Conservation (phyloP, 2,113 vertebrate genomes). For the Hypocryptadius cinnamomeus region DNA sequence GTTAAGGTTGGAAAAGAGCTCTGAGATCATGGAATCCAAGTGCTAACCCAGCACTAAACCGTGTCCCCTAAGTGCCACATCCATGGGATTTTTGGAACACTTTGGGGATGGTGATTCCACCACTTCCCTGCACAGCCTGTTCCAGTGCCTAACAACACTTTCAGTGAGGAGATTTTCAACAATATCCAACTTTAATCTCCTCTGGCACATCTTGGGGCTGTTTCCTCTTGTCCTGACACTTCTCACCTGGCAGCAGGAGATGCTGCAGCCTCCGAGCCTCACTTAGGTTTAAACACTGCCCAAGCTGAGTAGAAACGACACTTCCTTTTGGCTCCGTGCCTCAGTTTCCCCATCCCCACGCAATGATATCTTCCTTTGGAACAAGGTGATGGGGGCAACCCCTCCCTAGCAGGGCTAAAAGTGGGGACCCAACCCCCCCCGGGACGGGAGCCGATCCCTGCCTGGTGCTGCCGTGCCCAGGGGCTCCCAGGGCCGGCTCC, state of each 20-base stretch:
- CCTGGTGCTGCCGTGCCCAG: not conserved
- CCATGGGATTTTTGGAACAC: not conserved
- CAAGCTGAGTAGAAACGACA: rapidly evolving
- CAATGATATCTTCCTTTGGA: rapidly evolving
- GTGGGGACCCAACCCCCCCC: rapidly evolving
- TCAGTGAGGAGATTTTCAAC: not conserved
- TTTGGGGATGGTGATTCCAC: not conserved
- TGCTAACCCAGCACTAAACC: not conserved
- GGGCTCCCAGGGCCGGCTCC: not conserved
- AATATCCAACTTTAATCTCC: not conserved
- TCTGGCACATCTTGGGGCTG: not conserved
- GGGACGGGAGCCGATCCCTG: rapidly evolving
- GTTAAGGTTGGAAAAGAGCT: not conserved
- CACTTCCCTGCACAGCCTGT: not conserved
- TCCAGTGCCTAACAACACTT: not conserved
- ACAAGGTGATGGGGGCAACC: too few species aligned
- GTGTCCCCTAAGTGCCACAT: not conserved
- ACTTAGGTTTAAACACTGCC: rapidly evolving
- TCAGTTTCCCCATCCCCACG: not conserved
- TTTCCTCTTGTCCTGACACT: not conserved
- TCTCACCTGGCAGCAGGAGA: not conserved
- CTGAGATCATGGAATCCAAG: not conserved
- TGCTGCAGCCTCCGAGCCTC: rapidly evolving
- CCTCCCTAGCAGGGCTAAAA: not conserved
- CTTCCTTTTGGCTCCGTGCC: not conserved